These are phyloP conservation scores for Parasteatoda lunata DNA, from an alignment of 2,888 invertebrate genomes.

Conservation along the genomic window DNA sequence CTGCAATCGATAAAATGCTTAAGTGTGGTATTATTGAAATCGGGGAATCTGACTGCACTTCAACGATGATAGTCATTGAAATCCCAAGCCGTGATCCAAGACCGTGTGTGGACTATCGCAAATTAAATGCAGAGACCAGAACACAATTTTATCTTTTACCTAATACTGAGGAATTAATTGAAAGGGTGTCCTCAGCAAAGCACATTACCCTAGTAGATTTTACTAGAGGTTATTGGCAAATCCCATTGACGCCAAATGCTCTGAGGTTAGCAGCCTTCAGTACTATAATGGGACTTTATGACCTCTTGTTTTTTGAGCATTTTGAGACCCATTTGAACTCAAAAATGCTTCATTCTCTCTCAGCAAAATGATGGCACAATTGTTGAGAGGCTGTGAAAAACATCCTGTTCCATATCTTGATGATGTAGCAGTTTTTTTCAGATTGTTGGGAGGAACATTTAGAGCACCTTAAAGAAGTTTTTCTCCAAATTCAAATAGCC, in stretches of 20 bases:
- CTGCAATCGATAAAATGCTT: no score
- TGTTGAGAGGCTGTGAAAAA: background rate
- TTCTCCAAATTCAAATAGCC: background rate
- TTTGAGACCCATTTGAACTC: background rate
- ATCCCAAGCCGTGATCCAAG: no score
- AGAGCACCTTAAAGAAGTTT: background rate
- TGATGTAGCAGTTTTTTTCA: background rate
- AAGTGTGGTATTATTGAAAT: no score
- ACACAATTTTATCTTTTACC: constrained; percentile 9
- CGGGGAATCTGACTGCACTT: no score
- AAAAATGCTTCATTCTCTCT: background rate
- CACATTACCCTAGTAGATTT: constrained; percentile 1
- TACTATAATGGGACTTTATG: background rate
- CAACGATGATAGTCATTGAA: no score
- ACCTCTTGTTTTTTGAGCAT: no score
- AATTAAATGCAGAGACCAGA: no score
- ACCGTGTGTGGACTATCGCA: no score
- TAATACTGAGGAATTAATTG: constrained; percentile 12
- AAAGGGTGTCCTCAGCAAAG: background rate
- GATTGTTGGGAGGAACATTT: background rate
- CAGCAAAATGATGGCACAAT: background rate
- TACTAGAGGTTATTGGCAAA: constrained; percentile 6
- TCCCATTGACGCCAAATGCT: background rate
- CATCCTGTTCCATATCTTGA: background rate
- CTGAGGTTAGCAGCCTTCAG: background rate